Conservation (phyloP, 2,113 vertebrate genomes). For the Seriola dumerili region DNA sequence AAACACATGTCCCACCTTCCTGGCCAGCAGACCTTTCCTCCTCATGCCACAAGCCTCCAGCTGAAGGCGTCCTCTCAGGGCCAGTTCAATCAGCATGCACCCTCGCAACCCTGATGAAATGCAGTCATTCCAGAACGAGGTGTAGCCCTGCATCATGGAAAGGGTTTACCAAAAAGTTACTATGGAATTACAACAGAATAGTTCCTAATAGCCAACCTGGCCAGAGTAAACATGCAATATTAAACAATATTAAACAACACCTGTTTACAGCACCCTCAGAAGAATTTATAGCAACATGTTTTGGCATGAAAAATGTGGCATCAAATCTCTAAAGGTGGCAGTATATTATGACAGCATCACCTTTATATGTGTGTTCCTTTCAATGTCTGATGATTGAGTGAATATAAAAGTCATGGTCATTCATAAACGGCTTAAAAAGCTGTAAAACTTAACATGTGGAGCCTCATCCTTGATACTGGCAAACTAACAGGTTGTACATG, state of each 20-base stretch:
- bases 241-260: too few species aligned
- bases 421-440: neutral
- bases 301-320: neutral
- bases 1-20: slow-evolving; percentile 87
- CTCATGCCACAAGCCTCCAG: slow-evolving; percentile 95
- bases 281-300: neutral
- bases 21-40: slow-evolving; percentile 93
- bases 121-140: slow-evolving; percentile 98
- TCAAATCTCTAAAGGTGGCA: neutral
- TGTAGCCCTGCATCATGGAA: slow-evolving; percentile 89
- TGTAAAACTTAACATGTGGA: neutral
- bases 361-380: neutral
- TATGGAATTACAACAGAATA: neutral
- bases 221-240: neutral
- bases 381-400: neutral
- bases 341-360: neutral
- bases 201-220: neutral
- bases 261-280: neutral
- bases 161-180: neutral
- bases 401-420: neutral
- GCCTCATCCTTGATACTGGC: neutral
- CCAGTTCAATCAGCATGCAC: slow-evolving; percentile 97
- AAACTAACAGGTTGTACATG: neutral
- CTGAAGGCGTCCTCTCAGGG: slow-evolving; percentile 92
- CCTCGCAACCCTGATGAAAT: slow-evolving; percentile 96